These are phyloP conservation scores for Solenopsis invicta DNA, from an alignment of 1,140 invertebrate genomes.

Conservation along the genomic window DNA sequence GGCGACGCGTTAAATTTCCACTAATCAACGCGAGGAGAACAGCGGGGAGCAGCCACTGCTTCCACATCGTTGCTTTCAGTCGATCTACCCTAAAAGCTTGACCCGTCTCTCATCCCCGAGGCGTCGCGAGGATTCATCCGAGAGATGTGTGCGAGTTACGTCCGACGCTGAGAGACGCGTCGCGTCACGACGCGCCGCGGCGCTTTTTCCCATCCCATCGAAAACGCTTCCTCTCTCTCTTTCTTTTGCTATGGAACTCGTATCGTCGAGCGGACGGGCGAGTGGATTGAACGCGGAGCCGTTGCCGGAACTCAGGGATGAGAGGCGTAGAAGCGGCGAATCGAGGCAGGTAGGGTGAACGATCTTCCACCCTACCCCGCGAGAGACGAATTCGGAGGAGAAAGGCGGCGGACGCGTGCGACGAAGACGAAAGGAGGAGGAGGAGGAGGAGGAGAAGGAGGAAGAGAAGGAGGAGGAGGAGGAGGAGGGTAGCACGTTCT, in stretches of 20 bases:
- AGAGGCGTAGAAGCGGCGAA: conserved; percentile 61
- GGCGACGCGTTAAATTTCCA: conserved; percentile 54
- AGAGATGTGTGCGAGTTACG: conserved; percentile 44
- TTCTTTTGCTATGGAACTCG: conserved; percentile 41
- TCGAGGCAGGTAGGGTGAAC: conserved; percentile 62
- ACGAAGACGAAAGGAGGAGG: conserved; percentile 35
- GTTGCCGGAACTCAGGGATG: conserved; percentile 53
- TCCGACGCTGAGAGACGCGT: conserved; percentile 40
- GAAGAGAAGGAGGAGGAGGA: not conserved
- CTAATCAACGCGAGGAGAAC: conserved; percentile 45
- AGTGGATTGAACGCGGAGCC: conserved; percentile 54
- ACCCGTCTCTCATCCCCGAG: conserved; percentile 29
- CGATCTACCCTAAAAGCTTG: conserved; percentile 63
- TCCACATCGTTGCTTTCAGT: conserved; percentile 51
- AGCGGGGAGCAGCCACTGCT: conserved; percentile 20
- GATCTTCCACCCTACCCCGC: conserved; percentile 45
- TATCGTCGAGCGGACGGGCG: conserved; percentile 52
- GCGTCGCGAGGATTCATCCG: conserved; percentile 26
- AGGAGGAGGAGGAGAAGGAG: not conserved
- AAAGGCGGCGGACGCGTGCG: conserved; percentile 27
- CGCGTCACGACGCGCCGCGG: conserved; percentile 3
- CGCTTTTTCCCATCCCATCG: conserved; percentile 7
- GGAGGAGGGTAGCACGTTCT: conserved; percentile 39
- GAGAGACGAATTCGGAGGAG: conserved; percentile 58
- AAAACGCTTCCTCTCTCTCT: not conserved